These are phyloP conservation scores for Callospermophilus lateralis DNA, from an alignment of 2,113 vertebrate genomes.

Conservation along the genomic window DNA sequence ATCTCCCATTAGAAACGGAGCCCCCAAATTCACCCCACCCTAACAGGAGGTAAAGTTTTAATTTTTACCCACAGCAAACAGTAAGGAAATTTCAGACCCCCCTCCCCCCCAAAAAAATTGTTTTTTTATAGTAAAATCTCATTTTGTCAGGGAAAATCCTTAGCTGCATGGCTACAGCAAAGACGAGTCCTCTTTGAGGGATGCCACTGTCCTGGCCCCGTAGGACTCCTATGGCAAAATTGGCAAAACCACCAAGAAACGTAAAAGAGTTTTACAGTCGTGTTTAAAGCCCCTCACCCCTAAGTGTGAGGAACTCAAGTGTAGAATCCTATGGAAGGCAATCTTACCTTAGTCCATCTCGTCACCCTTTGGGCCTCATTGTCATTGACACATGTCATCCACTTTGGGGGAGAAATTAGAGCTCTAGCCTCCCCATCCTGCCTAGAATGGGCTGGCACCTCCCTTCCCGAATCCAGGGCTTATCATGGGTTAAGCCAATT, in stretches of 20 bases:
- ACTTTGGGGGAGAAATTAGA: too few relatives aligned
- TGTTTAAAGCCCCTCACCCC: too few relatives aligned
- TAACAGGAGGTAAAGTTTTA: neutral
- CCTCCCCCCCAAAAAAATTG: neutral
- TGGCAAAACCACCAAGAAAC: neutral
- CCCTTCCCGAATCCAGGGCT: too few relatives aligned
- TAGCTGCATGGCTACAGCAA: neutral
- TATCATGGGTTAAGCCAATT: too few relatives aligned
- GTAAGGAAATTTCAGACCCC: neutral
- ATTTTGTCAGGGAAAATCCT: neutral
- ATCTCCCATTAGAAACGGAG: neutral
- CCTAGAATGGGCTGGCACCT: too few relatives aligned
- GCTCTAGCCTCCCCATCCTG: too few relatives aligned
- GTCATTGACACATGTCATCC: too few relatives aligned
- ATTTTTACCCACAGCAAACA: neutral
- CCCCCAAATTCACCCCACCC: neutral
- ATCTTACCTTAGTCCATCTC: too few relatives aligned
- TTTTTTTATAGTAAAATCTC: neutral
- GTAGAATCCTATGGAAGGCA: too few relatives aligned
- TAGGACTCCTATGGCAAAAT: neutral
- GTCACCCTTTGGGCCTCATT: too few relatives aligned
- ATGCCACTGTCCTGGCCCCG: fast-evolving
- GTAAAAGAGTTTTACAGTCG: too few relatives aligned
- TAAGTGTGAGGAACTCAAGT: too few relatives aligned
- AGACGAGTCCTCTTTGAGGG: neutral